Base-by-base conservation (phyloP, 1,140 invertebrate genomes). In the Atta texana region DNA sequence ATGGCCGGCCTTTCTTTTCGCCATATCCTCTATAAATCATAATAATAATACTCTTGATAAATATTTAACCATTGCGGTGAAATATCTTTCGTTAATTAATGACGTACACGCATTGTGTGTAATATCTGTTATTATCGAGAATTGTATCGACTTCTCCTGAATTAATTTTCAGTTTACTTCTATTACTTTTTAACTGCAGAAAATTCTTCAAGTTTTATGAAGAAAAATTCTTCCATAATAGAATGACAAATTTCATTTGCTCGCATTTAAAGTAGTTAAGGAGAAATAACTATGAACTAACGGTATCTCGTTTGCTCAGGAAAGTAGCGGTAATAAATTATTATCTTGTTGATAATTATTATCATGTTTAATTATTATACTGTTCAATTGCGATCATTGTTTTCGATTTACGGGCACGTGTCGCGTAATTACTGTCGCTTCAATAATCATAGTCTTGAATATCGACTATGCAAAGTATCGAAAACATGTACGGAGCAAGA, bases 1-100 rank as follows among this genome's bases (percentile, higher is more conserved):
- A 44, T 12, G 21, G 12, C 1, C 1, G 10, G 28, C 14, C 7
- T 49, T 75, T 75, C 75, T 85, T 87, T 44, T 61, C 28, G n/a
- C 28, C 10, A 64, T 16, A 34, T 12, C 10, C 10, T 34, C 31
- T 6, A 14, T 16, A 44, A 64, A 63, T 68, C 14, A 5, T 49
- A 63, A 53, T 34, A 49, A 49, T 39, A 6, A 5, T 16, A 14
- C 3, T 28, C 21, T 12, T 0, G 12, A 5, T 18, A 51, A 39
- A 76, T 74, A 31, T 74, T n/a, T n/a, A 72, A 72, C 7, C 14
- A 28, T 51, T 24, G 3, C 28, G 31, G 21, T 34, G n/a, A 68
- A 10, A 80, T 21, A 80, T 24, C 18, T 4, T 39, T 69, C 3
- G 10, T 78, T 51, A 66, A 78, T 78, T 66, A 78, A 68, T 28